phyloP scores from a whole-genome alignment of 2,888 invertebrate genomes.

The Protophormia terraenovae region DNA sequence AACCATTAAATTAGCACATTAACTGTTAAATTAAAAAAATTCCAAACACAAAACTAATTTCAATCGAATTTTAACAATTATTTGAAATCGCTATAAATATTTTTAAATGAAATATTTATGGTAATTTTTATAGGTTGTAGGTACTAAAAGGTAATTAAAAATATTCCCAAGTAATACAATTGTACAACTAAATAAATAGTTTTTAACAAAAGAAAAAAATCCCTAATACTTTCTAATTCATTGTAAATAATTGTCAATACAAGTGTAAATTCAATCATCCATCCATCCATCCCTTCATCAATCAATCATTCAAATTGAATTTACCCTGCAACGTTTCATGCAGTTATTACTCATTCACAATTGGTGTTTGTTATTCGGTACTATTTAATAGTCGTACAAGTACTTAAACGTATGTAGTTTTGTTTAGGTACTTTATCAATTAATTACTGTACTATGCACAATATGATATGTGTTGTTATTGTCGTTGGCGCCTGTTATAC shows the following conservation, averaged over 20 bases:
- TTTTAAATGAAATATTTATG: background rate
- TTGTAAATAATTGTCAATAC: constrained; percentile 18
- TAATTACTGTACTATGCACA: no score
- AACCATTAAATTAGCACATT: no score
- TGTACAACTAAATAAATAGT: no score
- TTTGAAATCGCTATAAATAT: background rate
- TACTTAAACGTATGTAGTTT: background rate
- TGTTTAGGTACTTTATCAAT: background rate
- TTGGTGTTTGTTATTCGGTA: background rate
- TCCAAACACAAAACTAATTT: no score
- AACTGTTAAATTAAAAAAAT: no score
- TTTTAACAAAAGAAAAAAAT: constrained; percentile 13
- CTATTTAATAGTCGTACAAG: background rate
- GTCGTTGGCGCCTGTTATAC: constrained; percentile 1
- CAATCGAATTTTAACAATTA: no score
- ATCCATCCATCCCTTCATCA: background rate
- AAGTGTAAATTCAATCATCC: background rate
- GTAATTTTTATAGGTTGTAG: background rate
- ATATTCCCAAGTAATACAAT: background rate
- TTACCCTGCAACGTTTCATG: background rate
- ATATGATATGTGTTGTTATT: background rate
- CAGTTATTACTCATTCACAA: background rate
- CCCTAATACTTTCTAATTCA: background rate
- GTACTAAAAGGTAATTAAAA: background rate
- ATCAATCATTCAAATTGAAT: constrained; percentile 13